phyloP scores from a whole-genome alignment of 92 coral and sea anemone species.

The Palythoa caribaeorum region DNA sequence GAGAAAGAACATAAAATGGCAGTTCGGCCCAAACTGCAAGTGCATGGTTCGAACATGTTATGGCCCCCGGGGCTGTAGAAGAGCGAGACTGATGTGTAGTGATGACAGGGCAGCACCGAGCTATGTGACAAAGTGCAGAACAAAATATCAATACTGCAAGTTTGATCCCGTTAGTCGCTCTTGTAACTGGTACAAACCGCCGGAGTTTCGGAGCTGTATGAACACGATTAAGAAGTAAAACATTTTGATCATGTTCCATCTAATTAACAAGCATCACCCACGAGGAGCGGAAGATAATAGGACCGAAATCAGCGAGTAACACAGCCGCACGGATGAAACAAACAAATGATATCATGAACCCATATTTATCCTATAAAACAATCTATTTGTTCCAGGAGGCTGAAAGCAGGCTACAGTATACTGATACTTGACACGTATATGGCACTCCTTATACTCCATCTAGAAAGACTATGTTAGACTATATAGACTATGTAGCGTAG shows the following conservation, averaged over 20 bases:
- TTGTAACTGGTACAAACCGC: slow-evolving; percentile 54
- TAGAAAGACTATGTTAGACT: too few relatives aligned
- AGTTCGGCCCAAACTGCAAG: slow-evolving; percentile 84
- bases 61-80: slow-evolving; percentile 62
- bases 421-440: too few relatives aligned
- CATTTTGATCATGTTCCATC: neutral
- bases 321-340: too few relatives aligned
- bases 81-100: slow-evolving; percentile 42
- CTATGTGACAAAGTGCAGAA: slow-evolving; percentile 59
- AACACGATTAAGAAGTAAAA: slow-evolving; percentile 1
- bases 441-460: too few relatives aligned
- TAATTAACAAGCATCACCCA: too few relatives aligned
- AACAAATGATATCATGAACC: too few relatives aligned
- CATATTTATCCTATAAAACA: too few relatives aligned
- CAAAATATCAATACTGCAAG: slow-evolving; percentile 77
- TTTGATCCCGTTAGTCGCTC: slow-evolving; percentile 54
- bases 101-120: slow-evolving; percentile 56
- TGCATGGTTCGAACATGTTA: slow-evolving; percentile 85
- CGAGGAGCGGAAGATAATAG: too few relatives aligned
- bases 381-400: too few relatives aligned
- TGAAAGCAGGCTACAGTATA: too few relatives aligned
- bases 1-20: slow-evolving; percentile 82
- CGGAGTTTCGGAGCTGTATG: slow-evolving; percentile 51
- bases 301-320: too few relatives aligned
- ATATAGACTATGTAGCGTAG: too few relatives aligned